phyloP scores from a whole-genome alignment of 2,888 invertebrate species.

The Matsumyia berberina region DNA sequence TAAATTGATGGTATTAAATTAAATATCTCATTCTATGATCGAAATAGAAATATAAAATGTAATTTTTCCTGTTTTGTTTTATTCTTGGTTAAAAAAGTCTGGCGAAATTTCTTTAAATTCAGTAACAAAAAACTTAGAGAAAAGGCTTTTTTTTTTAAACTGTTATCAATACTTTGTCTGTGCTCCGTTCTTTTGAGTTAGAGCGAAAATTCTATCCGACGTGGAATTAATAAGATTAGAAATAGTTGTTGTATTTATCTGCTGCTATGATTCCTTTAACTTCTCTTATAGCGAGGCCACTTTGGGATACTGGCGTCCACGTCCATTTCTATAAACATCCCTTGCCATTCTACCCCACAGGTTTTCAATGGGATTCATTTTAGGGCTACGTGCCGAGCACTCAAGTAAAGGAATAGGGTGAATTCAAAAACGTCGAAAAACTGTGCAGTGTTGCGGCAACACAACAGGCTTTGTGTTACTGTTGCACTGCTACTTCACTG shows the following conservation, averaged over 20 bases:
- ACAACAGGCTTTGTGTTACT: no score
- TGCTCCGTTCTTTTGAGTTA: background rate
- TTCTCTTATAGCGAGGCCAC: background rate
- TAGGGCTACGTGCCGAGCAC: no score
- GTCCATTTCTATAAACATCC: no score
- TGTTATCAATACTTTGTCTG: background rate
- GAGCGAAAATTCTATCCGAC: background rate
- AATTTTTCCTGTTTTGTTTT: background rate
- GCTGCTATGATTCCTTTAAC: background rate
- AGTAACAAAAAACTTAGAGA: background rate
- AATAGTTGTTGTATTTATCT: background rate
- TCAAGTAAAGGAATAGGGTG: background rate
- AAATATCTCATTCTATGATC: background rate
- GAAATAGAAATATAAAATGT: background rate
- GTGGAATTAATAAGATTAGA: background rate
- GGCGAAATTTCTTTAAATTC: background rate
- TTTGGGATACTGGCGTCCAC: background rate
- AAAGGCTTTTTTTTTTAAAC: background rate
- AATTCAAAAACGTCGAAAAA: no score
- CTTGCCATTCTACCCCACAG: no score
- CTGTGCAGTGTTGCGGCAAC: no score
- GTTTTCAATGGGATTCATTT: background rate
- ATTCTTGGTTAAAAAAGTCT: background rate
- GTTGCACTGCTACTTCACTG: no score
- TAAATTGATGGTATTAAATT: background rate